Conservation (phyloP, 1,140 invertebrate species). For the Myzus persicae region DNA sequence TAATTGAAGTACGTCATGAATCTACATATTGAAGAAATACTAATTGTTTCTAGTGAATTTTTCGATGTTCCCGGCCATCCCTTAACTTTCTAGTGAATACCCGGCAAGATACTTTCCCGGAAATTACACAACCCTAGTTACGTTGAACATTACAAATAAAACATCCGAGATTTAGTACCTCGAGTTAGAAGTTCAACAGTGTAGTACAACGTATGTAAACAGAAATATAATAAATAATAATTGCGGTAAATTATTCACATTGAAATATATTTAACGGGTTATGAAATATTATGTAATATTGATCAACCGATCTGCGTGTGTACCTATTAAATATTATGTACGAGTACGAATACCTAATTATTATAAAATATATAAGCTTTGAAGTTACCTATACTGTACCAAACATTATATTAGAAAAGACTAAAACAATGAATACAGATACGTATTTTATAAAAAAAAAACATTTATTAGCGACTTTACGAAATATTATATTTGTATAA, state of each 20-base stretch:
- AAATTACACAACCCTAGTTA: neutral
- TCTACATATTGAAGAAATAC: neutral
- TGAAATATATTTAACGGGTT: neutral
- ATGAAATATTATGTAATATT: no score
- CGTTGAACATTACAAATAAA: neutral
- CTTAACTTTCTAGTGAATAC: neutral
- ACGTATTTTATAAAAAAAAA: neutral
- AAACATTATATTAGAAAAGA: neutral
- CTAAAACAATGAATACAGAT: neutral
- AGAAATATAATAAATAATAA: neutral
- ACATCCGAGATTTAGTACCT: neutral
- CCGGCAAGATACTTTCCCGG: neutral
- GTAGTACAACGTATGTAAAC: neutral
- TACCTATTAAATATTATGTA: neutral
- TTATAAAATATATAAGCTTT: no score
- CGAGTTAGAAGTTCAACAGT: neutral
- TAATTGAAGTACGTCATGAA: neutral
- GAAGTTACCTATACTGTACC: no score
- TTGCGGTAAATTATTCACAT: neutral
- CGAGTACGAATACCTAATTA: neutral
- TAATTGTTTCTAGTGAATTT: neutral
- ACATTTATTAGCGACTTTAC: neutral
- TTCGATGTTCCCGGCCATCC: neutral
- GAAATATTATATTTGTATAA: neutral
- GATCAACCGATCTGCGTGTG: no score